Percentiles rank a stretch among this genome's conserved stretches.
phyloP scores from a whole-genome alignment of 2,113 vertebrate genomes.

The Tragelaphus scriptus region DNA sequence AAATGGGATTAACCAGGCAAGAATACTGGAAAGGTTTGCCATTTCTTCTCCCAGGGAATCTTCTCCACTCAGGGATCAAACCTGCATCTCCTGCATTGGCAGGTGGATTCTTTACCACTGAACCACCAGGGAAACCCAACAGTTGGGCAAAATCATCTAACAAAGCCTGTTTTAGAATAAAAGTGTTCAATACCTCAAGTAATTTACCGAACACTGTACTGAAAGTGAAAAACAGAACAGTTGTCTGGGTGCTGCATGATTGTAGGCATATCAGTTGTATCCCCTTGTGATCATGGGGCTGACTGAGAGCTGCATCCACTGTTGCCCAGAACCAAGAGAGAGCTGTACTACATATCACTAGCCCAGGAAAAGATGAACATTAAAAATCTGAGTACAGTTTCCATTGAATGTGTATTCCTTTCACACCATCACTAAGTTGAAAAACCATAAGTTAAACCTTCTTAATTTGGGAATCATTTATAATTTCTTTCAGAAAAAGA shows the following conservation, averaged over 20 bases:
- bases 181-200: background rate
- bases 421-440: background rate
- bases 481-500: background rate
- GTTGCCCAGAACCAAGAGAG: background rate
- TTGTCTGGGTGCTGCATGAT: accelerated
- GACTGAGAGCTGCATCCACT: background rate
- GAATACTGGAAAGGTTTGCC: background rate
- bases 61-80: background rate
- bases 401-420: background rate
- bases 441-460: background rate
- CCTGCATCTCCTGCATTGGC: background rate
- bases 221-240: background rate
- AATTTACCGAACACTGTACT: background rate
- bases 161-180: background rate
- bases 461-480: background rate
- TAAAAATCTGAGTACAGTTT: background rate
- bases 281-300: background rate
- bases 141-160: background rate
- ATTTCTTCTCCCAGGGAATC: background rate
- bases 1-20: background rate
- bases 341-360: accelerated
- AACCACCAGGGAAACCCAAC: background rate
- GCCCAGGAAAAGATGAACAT: background rate
- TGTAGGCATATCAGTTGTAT: accelerated
- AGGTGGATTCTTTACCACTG: background rate